phyloP scores from a whole-genome alignment of 1,140 invertebrate genomes.

The Pseudobourletiella spinata region DNA sequence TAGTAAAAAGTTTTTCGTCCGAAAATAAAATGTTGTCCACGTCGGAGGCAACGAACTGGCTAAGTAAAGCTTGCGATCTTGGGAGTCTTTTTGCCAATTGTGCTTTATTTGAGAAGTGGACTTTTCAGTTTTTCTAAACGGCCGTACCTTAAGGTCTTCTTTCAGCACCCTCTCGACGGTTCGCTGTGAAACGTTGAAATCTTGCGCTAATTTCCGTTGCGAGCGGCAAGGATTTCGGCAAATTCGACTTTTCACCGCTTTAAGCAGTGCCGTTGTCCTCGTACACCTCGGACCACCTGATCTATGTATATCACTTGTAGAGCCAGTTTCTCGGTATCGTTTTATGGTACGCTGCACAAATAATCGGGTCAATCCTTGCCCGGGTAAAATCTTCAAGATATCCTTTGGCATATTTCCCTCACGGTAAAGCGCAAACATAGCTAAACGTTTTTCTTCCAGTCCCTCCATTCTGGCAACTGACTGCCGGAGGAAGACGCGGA shows the following conservation, averaged over 20 bases:
- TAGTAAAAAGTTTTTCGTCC: constrained; percentile 21
- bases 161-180: constrained; percentile 1
- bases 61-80: neutral
- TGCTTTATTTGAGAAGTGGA: too few relatives aligned
- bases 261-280: constrained; percentile 2
- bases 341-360: neutral
- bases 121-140: neutral
- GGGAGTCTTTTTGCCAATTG: neutral
- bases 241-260: neutral
- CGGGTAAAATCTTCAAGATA: too few relatives aligned
- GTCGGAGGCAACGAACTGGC: neutral
- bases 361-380: neutral
- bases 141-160: constrained; percentile 7
- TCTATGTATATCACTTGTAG: constrained; percentile 1
- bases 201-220: neutral
- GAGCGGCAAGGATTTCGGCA: constrained; percentile 4
- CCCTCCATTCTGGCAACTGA: too few relatives aligned
- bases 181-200: neutral
- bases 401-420: too few relatives aligned
- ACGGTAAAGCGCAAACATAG: too few relatives aligned
- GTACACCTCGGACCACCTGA: too few relatives aligned
- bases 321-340: constrained; percentile 4
- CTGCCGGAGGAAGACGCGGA: too few relatives aligned
- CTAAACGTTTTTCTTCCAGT: too few relatives aligned
- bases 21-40: constrained; percentile 9